These are phyloP conservation scores for Acanthosepion esculentum DNA, from an alignment of 2,888 invertebrate species.

Conservation along the genomic window DNA sequence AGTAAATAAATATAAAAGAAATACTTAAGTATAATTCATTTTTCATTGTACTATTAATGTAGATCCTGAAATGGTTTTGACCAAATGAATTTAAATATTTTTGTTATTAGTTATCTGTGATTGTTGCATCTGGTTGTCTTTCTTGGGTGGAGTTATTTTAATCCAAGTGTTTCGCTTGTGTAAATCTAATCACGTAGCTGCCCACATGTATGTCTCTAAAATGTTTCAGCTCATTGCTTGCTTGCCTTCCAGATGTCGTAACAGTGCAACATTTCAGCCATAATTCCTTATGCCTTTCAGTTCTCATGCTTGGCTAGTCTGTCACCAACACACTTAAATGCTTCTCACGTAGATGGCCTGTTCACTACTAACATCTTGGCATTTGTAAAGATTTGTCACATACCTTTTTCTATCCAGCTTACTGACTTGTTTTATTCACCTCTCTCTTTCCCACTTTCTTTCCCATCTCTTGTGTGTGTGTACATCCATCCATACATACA, in stretches of 20 bases:
- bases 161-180: background rate
- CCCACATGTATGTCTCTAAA: background rate
- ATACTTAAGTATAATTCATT: too few species aligned
- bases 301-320: background rate
- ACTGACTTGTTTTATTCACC: background rate
- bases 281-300: background rate
- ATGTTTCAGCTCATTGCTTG: background rate
- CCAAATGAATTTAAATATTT: too few species aligned
- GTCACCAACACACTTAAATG: background rate
- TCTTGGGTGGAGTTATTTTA: background rate
- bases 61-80: too few species aligned
- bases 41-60: too few species aligned
- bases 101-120: too few species aligned
- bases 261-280: background rate
- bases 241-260: background rate
- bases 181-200: background rate
- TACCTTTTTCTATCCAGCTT: background rate
- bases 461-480: background rate
- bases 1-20: too few species aligned
- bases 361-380: background rate
- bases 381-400: background rate
- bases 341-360: background rate
- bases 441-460: background rate
- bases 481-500: too few species aligned
- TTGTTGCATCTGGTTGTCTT: too few species aligned